phyloP scores from a whole-genome alignment of 2,888 invertebrate species.

The Drosophila tanythrix region DNA sequence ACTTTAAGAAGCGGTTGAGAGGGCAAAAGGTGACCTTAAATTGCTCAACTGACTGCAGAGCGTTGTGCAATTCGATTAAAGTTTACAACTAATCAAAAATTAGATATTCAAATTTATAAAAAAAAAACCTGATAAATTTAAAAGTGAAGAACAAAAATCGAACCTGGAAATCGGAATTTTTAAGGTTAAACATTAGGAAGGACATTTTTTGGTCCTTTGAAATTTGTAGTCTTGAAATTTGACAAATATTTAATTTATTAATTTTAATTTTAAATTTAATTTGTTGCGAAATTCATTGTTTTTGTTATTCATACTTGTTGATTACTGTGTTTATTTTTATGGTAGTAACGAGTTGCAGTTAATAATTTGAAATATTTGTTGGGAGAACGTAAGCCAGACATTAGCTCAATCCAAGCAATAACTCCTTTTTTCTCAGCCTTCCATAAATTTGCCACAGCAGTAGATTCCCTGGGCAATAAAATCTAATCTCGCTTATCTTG shows the following conservation, averaged over 20 bases:
- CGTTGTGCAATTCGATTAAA: not conserved
- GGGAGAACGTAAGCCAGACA: not conserved
- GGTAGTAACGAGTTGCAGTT: accelerated
- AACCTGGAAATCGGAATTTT: not conserved
- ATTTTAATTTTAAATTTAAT: not conserved
- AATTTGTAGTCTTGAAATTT: too few relatives aligned
- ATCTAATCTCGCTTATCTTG: constrained; percentile 68
- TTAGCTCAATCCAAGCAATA: not conserved
- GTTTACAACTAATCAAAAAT: not conserved
- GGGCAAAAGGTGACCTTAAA: not conserved
- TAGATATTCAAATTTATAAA: not conserved
- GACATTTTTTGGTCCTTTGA: too few relatives aligned
- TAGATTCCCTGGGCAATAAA: constrained; percentile 38
- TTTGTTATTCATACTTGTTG: not conserved
- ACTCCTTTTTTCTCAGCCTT: not conserved
- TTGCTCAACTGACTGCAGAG: not conserved
- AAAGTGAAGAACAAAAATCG: not conserved
- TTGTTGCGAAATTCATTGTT: not conserved
- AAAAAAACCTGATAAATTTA: not conserved
- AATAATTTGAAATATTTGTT: not conserved
- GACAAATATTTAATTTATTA: not conserved
- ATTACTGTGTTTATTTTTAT: accelerated
- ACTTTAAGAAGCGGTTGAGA: constrained; percentile 29
- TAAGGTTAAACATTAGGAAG: not conserved
- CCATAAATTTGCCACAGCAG: constrained; percentile 15